These are phyloP conservation scores for Drosophila saltans DNA, from an alignment of 1,140 invertebrate genomes.

Conservation along the genomic window DNA sequence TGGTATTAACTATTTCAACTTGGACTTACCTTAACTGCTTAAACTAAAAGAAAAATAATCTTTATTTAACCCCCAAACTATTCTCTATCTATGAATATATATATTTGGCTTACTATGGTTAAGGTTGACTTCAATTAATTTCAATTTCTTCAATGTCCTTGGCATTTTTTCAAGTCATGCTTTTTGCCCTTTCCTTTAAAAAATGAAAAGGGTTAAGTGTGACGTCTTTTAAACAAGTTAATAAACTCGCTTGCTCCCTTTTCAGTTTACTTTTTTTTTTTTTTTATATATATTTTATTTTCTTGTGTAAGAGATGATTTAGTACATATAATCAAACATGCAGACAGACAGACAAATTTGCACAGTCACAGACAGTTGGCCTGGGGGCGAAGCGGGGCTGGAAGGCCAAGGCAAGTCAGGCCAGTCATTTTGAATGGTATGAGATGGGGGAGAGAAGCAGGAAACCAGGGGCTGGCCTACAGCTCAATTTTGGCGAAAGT, in stretches of 20 bases:
- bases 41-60: too few species aligned
- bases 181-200: neutral
- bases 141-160: neutral
- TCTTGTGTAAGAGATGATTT: constrained; percentile 61
- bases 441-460: too few species aligned
- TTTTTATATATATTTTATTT: neutral
- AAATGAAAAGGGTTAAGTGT: constrained; percentile 58
- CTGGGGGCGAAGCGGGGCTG: constrained; percentile 11
- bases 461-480: constrained; percentile 38
- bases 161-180: constrained; percentile 1
- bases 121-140: neutral
- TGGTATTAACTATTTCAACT: too few species aligned
- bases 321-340: constrained; percentile 76
- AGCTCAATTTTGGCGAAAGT: constrained; percentile 73
- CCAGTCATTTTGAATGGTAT: too few species aligned
- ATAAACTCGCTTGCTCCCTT: constrained; percentile 53
- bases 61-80: too few species aligned
- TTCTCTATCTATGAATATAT: too few species aligned
- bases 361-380: constrained; percentile 66
- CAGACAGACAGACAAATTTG: constrained; percentile 74
- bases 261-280: constrained; percentile 2
- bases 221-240: constrained; percentile 72
- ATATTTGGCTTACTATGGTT: too few species aligned
- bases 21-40: too few species aligned
- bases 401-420: neutral